Percentiles rank a stretch among this genome's conserved stretches.
Evolutionary conservation across 2,113 vertebrate genomes (phyloP).

Genomic region (Oreochromis spilurus): DNA sequence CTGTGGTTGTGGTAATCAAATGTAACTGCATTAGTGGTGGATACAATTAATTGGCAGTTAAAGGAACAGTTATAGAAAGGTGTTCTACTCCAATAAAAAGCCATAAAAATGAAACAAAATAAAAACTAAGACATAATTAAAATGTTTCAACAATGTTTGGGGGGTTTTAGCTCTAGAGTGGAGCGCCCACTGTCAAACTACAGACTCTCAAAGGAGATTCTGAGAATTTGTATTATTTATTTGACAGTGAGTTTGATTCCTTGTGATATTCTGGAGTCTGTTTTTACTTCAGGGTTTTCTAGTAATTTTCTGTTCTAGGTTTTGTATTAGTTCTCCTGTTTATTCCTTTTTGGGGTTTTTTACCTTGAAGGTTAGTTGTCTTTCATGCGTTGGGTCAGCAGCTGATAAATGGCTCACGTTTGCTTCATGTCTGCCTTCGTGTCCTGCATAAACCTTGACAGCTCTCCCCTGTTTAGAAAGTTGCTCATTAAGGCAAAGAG

Average conservation of each 20-base stretch:
- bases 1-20: not conserved
- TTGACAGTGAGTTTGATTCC: not conserved
- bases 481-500: not conserved
- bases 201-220: not conserved
- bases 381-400: fast-evolving
- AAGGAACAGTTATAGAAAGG: not conserved
- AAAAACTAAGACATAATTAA: fast-evolving
- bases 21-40: not conserved
- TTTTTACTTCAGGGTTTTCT: not conserved
- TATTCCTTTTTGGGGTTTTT: not conserved
- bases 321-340: not conserved
- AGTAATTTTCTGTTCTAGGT: fast-evolving
- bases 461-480: not conserved
- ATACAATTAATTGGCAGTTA: not conserved
- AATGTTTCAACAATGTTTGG: not conserved
- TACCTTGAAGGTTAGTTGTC: not conserved
- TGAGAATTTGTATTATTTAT: not conserved
- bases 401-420: fast-evolving
- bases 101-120: not conserved
- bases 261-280: not conserved
- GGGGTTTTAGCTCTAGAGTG: not conserved
- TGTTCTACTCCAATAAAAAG: not conserved
- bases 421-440: not conserved
- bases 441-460: not conserved
- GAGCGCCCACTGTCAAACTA: fast-evolving